Conservation (phyloP, 2,888 invertebrate genomes). For the Trissolcus brochymenae region DNA sequence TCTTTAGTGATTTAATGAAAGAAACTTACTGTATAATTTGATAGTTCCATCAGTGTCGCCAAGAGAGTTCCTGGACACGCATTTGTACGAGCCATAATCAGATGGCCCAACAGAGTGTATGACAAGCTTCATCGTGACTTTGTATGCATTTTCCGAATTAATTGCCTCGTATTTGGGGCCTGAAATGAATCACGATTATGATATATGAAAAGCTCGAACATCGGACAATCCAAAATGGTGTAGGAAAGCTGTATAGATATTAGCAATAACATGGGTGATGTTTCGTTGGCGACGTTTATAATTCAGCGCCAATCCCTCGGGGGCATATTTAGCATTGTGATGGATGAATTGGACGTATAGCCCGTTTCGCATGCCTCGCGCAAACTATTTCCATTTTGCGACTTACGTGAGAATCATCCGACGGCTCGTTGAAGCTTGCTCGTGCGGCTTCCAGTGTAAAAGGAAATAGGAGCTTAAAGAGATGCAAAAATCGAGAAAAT, state of each 20-base stretch:
- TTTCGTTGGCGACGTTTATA: conserved; percentile 15
- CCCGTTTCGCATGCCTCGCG: conserved; percentile 32
- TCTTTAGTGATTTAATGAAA: no score
- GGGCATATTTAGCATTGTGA: conserved; percentile 52
- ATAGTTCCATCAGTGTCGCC: conserved; percentile 79
- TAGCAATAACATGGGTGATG: not conserved
- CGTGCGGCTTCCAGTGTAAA: conserved; percentile 47
- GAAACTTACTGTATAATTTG: conserved; percentile 77
- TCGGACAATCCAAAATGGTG: conserved; percentile 7
- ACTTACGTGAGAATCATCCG: conserved; percentile 57
- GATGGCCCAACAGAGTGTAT: conserved; percentile 75
- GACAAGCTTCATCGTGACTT: conserved; percentile 78
- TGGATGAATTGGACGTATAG: conserved; percentile 49
- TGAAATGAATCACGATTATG: conserved; percentile 58
- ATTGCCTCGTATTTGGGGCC: conserved; percentile 77
- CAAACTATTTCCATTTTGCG: conserved; percentile 57
- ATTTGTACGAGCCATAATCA: conserved; percentile 78
- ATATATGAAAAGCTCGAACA: conserved; percentile 23
- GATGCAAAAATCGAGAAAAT: conserved; percentile 54
- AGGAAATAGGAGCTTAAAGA: conserved; percentile 44
- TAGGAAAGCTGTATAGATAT: not conserved
- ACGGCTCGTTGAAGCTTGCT: conserved; percentile 42
- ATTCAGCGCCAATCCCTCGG: conserved; percentile 31
- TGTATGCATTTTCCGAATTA: conserved; percentile 77
- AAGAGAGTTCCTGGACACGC: conserved; percentile 78